Evolutionary conservation across 1,140 invertebrate genomes (phyloP).

Genomic region (Saccostrea glomerata): DNA sequence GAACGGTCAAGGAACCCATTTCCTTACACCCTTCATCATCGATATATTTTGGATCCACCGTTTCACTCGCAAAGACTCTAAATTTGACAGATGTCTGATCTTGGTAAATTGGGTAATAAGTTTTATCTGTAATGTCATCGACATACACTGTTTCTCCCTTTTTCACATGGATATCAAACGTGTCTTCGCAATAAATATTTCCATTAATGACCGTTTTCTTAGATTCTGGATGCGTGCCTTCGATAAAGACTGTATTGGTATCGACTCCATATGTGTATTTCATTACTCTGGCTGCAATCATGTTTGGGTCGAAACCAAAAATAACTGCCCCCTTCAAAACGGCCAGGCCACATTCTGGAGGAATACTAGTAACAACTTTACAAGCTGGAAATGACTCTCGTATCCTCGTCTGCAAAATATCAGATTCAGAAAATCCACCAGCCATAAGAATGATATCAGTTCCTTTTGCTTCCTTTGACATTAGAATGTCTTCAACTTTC

Average conservation of each 20-base stretch:
- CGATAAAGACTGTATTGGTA: slow-evolving; percentile 46
- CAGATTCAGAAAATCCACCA: slow-evolving; percentile 62
- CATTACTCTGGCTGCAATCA: slow-evolving; percentile 50
- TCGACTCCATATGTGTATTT: slow-evolving; percentile 59
- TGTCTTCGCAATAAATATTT: slow-evolving; percentile 51
- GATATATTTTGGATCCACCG: slow-evolving; percentile 26
- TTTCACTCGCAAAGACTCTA: background rate
- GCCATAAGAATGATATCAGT: slow-evolving; percentile 58
- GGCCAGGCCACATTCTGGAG: slow-evolving; percentile 54
- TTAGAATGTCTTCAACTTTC: slow-evolving; percentile 50
- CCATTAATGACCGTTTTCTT: slow-evolving; percentile 44
- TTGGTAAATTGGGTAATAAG: slow-evolving; percentile 4
- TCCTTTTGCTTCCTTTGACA: slow-evolving; percentile 40
- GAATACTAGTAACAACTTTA: slow-evolving; percentile 57
- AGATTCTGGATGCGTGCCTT: slow-evolving; percentile 34
- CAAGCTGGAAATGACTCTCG: slow-evolving; percentile 43
- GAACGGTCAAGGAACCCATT: slow-evolving; percentile 20
- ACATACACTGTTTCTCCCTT: slow-evolving; percentile 46
- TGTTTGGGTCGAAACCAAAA: slow-evolving; percentile 57
- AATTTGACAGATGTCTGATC: slow-evolving; percentile 40
- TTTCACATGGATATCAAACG: slow-evolving; percentile 59
- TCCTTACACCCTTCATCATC: slow-evolving; percentile 32
- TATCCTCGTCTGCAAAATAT: slow-evolving; percentile 53
- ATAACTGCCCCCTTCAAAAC: slow-evolving; percentile 63
- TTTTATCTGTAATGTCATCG: slow-evolving; percentile 41